Evolutionary conservation across 2,113 vertebrate genomes (phyloP).

Genomic region (Cyphomyrus plagiostoma): DNA sequence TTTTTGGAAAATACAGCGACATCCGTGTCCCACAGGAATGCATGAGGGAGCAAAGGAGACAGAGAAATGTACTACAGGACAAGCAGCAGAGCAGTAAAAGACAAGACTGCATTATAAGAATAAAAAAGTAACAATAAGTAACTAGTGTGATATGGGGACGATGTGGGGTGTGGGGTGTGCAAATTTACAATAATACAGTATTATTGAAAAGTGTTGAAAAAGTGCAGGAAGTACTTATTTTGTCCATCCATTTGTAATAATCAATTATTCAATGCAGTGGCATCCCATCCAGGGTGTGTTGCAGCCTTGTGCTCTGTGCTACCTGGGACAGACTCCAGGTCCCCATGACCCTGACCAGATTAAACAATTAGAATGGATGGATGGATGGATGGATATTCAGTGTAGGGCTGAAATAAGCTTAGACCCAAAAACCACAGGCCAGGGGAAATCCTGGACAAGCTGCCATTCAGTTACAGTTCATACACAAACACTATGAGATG

Average conservation of each 20-base stretch:
- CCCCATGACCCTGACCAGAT: neutral
- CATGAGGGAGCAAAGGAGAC: neutral
- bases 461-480: neutral
- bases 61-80: neutral
- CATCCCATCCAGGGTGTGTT: neutral
- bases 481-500: neutral
- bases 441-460: neutral
- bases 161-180: neutral
- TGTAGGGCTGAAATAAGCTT: neutral
- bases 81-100: neutral
- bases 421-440: neutral
- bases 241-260: neutral
- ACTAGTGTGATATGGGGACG: neutral
- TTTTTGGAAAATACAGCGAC: neutral
- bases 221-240: neutral
- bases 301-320: neutral
- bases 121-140: neutral
- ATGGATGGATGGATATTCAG: neutral
- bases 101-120: neutral
- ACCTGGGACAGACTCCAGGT: neutral
- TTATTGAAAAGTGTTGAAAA: neutral
- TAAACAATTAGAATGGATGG: neutral
- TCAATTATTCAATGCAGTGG: neutral
- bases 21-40: neutral
- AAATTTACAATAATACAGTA: neutral